Evolutionary conservation across 2,113 vertebrate species (phyloP).

Genomic region (Loxodonta africana): DNA sequence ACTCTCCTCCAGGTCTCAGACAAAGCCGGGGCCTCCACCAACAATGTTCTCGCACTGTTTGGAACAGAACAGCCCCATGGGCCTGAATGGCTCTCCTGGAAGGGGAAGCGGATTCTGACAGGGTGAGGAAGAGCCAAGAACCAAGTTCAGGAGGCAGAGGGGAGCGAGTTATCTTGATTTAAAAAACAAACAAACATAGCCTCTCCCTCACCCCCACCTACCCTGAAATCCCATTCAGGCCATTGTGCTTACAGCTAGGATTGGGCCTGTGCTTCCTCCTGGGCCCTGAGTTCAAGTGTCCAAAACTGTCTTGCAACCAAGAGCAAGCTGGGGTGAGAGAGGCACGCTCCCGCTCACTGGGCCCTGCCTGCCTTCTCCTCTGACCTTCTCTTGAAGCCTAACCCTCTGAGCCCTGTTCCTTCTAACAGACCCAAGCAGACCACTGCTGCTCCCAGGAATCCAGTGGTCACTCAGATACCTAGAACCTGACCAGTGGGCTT

Average conservation of each 20-base stretch:
- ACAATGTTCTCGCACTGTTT: neutral
- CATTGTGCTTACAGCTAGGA: conserved; percentile 1
- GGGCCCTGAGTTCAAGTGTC: neutral
- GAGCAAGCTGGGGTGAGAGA: neutral
- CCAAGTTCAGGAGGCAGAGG: neutral
- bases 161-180: neutral
- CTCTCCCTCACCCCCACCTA: neutral
- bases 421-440: conserved; percentile 41
- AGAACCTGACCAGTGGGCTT: neutral
- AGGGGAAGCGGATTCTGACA: neutral
- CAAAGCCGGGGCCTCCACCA: neutral
- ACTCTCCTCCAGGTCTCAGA: neutral
- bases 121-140: conserved; percentile 12
- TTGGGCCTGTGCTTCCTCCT: conserved; percentile 1
- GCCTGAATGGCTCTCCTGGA: neutral
- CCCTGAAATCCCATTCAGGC: neutral
- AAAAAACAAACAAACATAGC: neutral
- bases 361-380: neutral
- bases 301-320: neutral
- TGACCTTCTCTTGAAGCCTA: neutral
- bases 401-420: neutral
- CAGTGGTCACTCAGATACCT: neutral
- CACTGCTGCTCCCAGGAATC: neutral
- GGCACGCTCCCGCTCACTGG: neutral
- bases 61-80: conserved; percentile 6